Conservation (phyloP, 1,140 invertebrate genomes). For the Bradynema listronoti region DNA sequence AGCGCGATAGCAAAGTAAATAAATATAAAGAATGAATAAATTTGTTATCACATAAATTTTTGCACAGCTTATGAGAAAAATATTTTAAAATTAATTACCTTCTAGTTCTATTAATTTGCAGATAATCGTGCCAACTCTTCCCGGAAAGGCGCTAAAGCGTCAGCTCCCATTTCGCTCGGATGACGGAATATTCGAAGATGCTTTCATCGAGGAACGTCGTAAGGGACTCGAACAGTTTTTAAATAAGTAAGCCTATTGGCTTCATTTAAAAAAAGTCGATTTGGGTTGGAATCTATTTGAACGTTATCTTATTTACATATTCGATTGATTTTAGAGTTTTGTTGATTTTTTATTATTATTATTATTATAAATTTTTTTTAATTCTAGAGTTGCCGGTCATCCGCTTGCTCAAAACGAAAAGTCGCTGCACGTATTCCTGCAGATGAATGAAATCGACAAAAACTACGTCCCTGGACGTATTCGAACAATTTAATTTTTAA, state of each 20-base stretch:
- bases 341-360: no score
- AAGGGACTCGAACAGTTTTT: conserved; percentile 96
- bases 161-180: conserved; percentile 94
- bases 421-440: conserved; percentile 98
- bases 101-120: conserved; percentile 39
- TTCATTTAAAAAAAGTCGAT: no score
- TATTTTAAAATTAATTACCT: no score
- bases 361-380: background rate
- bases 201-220: conserved; percentile 95
- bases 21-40: no score
- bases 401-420: conserved; percentile 98
- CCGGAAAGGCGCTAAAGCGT: conserved; percentile 83
- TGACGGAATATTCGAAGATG: conserved; percentile 98
- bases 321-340: background rate
- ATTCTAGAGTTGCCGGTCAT: conserved; percentile 87
- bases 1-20: conserved; percentile 91
- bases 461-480: conserved; percentile 99
- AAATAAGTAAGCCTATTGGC: conserved; percentile 69
- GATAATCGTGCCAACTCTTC: conserved; percentile 82
- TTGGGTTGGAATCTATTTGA: no score
- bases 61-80: no score
- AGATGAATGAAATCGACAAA: conserved; percentile 82
- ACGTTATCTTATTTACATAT: background rate
- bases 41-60: no score
- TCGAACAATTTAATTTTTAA: conserved; percentile 78